Evolutionary conservation across 2,888 invertebrate species (phyloP), one percentile per base, ranked within the genome.

Genomic region (Plebejus anna): DNA sequence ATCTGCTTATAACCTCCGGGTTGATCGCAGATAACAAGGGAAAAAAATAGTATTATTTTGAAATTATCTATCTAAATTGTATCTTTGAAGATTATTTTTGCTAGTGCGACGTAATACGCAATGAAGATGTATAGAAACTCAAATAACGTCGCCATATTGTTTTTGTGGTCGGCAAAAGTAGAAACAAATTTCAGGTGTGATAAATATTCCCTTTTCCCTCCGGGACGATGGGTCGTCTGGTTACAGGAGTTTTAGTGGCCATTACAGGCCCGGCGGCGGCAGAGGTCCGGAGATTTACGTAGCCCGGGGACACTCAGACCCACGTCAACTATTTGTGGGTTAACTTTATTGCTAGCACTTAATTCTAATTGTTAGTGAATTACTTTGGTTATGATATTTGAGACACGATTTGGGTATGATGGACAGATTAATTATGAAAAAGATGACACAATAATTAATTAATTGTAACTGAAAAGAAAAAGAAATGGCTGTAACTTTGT

Each of bases 221-320:
- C 55, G 73, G 73, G 73, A 28, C 28, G 1, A 16, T 70, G 77
- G 77, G 79, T 77, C 79, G 79, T 61, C 61, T 77, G 79, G 77
- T 77, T 78, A 80, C 78, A 78, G 75, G 75, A 78, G 75, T 78
- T 80, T 80, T 80, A 78, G 80, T 77, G 77, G 76, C 78, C 77
- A 77, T 80, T 79, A 80, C 70, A 5, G 72, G 47, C 28, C 71
- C 71, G 42, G 70, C 75, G 38, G 55, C 51, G 70, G 72, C 66
- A 66, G 73, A 66, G 66, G 47, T 11, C 59, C 51, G 73, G 36
- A 71, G 55, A 73, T 73, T 73, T 73, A 73, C 73, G 73, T 4
- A 32, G 71, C 71, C 72, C 22, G 22, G 73, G 73, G 72, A 51
- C 47, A 47, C 42, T 22, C 72, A 2, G 55, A 73, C 73, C 55